A percentile compares a stretch with the other conserved stretches of the same genome.
phyloP scores from a whole-genome alignment of 1,140 invertebrate genomes.

The Philaenus spumarius region DNA sequence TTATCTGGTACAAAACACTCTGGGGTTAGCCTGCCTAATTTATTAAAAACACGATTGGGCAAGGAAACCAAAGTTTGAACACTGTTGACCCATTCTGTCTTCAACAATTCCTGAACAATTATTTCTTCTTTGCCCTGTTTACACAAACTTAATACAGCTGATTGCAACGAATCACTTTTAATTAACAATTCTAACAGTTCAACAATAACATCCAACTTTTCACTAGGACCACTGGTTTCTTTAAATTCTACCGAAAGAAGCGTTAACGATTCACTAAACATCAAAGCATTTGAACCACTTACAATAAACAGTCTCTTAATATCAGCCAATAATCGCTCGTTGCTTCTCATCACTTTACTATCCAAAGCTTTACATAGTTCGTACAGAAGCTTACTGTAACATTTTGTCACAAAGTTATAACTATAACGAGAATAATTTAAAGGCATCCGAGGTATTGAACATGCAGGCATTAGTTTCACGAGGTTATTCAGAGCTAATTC shows the following conservation, averaged over 20 bases:
- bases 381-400: no score
- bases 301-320: conserved; percentile 31
- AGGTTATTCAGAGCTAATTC: no score
- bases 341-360: not conserved
- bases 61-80: conserved; percentile 56
- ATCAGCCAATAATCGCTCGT: not conserved
- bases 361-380: not conserved
- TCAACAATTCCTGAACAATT: conserved; percentile 13
- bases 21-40: conserved; percentile 45
- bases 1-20: conserved; percentile 49
- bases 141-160: conserved; percentile 37
- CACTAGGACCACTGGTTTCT: conserved; percentile 20
- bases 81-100: conserved; percentile 44
- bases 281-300: conserved; percentile 42
- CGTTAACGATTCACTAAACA: conserved; percentile 45
- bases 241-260: conserved; percentile 44
- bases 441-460: no score
- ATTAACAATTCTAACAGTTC: conserved; percentile 44
- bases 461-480: no score
- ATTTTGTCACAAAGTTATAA: no score
- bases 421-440: no score
- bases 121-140: conserved; percentile 1
- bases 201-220: conserved; percentile 34
- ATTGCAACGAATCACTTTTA: conserved; percentile 49
- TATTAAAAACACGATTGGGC: conserved; percentile 60